Base-by-base conservation (phyloP, 2,888 invertebrate genomes). In the Mechanitis mazaeus region DNA sequence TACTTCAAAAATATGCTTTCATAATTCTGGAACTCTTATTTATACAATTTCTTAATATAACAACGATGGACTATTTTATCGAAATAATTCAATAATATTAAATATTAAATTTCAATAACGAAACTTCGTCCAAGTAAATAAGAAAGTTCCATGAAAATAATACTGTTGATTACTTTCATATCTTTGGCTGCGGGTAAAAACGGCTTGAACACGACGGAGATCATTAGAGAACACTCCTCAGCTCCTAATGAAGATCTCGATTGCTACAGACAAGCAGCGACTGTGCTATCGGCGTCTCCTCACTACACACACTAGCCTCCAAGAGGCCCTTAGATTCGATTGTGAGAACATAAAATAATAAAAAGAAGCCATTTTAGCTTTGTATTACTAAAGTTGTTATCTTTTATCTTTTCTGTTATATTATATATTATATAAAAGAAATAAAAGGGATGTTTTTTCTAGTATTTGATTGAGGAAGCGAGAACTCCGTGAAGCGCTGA, bases 221-320 rank as follows among this genome's bases (percentile, higher is more conserved):
- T 87, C 87, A 87, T 87, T 85, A 87, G 79, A 77, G 79, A 76
- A 31, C 20, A 47, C 47, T 28, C 3, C 31, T 31, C 78, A 77
- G 79, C 78, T 83, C 78, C 85, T 87, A 87, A 89, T 83, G 85
- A 87, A 83, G 79, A 81, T 72, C 83, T 83, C 81, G 79, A 82
- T 81, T 69, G 69, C 74, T 69, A 70, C 73, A 76, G 78, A 84
- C 61, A 58, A 61, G 63, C 57, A 58, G 64, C 60, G 64, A 54
- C 64, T 60, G 61, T 61, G 62, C 65, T 70, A 69, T 70, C 69
- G 63, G 55, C 60, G 59, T 62, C 64, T 62, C 59, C 64, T 62
- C 60, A 54, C 12, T 56, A 56, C 50, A 57, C 65, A 65, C 63
- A 64, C 60, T 61, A 50, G 59, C 54, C 57, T 35, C 56, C 58